Percentiles rank a stretch among this genome's conserved stretches.
Conservation (phyloP, 2,797 vertebrate species). For the Pseudocheirus occidentalis region DNA sequence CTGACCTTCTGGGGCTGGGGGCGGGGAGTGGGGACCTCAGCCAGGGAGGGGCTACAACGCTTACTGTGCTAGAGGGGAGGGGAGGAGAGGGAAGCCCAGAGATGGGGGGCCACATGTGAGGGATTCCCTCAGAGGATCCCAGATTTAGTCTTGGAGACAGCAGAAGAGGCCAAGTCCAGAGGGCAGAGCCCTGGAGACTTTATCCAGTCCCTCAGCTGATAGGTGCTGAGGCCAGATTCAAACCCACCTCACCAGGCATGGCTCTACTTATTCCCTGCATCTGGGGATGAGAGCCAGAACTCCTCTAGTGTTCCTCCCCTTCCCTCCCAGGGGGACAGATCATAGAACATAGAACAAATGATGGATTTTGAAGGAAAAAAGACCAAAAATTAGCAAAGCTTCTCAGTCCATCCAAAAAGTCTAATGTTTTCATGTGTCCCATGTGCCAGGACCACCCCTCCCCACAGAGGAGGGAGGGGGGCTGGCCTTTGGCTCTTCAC, state of each 20-base stretch:
- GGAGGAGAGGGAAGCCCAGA: background rate
- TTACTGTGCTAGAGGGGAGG: too few relatives aligned
- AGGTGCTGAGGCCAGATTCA: background rate
- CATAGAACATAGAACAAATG: background rate
- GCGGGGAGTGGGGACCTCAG: background rate
- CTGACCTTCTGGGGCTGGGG: background rate
- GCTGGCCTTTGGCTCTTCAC: background rate
- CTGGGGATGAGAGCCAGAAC: background rate
- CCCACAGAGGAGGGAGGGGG: background rate
- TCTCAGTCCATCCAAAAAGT: background rate
- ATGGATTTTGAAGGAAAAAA: background rate
- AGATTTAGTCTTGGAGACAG: background rate
- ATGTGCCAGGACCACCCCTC: background rate
- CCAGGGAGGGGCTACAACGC: background rate
- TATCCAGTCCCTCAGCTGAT: fast-evolving
- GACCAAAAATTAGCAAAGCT: background rate
- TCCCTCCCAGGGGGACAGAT: background rate
- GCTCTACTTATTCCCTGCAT: background rate
- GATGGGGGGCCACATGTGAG: background rate
- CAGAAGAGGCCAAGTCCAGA: background rate
- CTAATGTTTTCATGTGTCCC: background rate
- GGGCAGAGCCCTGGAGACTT: background rate
- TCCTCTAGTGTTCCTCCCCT: background rate
- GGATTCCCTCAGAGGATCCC: background rate
- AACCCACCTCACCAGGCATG: background rate